Base-by-base conservation (phyloP, 2,888 invertebrate species). In the Phania funesta region DNA sequence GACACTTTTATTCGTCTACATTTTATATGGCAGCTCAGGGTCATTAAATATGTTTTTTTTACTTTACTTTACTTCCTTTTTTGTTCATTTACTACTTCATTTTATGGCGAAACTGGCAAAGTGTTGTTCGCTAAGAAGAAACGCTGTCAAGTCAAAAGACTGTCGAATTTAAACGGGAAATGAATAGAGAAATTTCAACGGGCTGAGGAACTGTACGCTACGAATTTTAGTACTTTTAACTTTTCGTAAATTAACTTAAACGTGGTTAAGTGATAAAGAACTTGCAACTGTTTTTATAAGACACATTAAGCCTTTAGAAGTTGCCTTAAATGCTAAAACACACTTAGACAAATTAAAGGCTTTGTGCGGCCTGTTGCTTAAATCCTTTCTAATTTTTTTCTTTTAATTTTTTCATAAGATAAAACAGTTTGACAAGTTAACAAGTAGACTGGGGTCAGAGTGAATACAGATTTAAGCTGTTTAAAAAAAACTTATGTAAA, bases 11-110 rank as follows among this genome's bases (percentile, higher is more conserved):
- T 60, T 35, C 16, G 24, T 32, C n/a, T 32, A 16, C n/a, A 50
- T 46, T 67, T 62, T 35, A 54, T 70, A 11, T 24, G 77, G 52
- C 62, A 70, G 54, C 77, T 62, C 35, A 46, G n/a, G 54, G 54
- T 48, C 62, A 70, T 77, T 64, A 64, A 64, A 56, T 62, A 38
- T 26, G 26, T 54, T 29, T 70, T 52, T 44, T 44, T 7, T 44
- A 44, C 16, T 24, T 38, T 60, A 26, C n/a, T 13, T 20, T n/a
- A n/a, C 52, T 41, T 62, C n/a, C 11, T 6, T 50, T 48, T 18
- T 7, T 60, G 48, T 20, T 8, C 38, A 2, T 4, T 22, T 11
- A 38, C n/a, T n/a, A n/a, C n/a, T n/a, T n/a, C n/a, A n/a, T n/a
- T n/a, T n/a, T n/a, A n/a, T n/a, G n/a, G n/a, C n/a, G n/a, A n/a